Percentiles rank a stretch among this genome's conserved stretches.
Conservation (phyloP, 1,140 invertebrate genomes). For the Belonocnema kinseyi region DNA sequence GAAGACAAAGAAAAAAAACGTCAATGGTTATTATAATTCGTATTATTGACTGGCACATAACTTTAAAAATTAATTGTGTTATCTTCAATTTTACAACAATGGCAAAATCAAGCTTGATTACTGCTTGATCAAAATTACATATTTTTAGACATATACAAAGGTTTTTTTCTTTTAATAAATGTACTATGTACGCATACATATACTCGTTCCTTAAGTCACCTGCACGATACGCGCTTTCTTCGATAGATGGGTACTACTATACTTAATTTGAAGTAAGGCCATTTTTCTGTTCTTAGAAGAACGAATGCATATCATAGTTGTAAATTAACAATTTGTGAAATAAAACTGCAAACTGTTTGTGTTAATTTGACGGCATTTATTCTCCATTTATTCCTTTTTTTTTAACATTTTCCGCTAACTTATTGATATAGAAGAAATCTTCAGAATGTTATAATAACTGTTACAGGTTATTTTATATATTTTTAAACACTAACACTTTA, state of each 20-base stretch:
- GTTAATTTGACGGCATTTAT: conserved; percentile 61
- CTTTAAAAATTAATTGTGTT: too few relatives aligned
- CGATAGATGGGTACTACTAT: conserved; percentile 20
- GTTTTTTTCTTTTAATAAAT: background rate
- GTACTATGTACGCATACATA: background rate
- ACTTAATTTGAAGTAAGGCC: conserved; percentile 41
- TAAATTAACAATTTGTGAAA: conserved; percentile 79
- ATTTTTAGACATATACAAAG: too few relatives aligned
- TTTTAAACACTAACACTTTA: too few relatives aligned
- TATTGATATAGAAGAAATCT: too few relatives aligned
- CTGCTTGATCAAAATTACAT: too few relatives aligned
- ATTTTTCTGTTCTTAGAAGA: conserved; percentile 83
- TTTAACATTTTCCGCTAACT: background rate
- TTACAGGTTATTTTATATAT: too few relatives aligned
- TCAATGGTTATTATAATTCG: background rate
- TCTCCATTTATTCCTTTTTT: conserved; percentile 31
- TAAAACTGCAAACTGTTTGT: conserved; percentile 75
- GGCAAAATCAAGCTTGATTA: too few relatives aligned
- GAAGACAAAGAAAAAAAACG: background rate
- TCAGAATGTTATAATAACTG: too few relatives aligned
- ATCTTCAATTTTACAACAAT: too few relatives aligned
- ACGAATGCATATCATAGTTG: conserved; percentile 91
- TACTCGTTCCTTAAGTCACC: background rate
- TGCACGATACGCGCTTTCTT: conserved; percentile 25
- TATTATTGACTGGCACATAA: too few relatives aligned